Conservation (phyloP, 2,797 vertebrate genomes). For the Eidolon dupreanum region DNA sequence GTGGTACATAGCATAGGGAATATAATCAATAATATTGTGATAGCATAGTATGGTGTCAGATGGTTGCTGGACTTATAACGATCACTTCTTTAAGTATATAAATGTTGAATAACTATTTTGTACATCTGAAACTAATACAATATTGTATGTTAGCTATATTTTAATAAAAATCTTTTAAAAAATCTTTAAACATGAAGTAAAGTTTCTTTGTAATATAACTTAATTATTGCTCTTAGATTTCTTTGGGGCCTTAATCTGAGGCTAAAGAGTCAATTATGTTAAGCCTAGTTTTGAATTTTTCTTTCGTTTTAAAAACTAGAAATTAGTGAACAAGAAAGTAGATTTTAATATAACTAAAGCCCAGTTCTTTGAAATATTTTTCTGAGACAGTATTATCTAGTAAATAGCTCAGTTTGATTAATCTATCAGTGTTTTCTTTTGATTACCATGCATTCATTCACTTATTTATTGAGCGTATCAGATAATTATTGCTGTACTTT, state of each 20-base stretch:
- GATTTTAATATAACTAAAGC: constrained; percentile 2
- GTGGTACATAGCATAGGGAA: too few relatives aligned
- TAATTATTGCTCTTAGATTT: constrained; percentile 16
- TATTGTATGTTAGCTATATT: too few relatives aligned
- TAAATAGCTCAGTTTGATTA: constrained; percentile 39
- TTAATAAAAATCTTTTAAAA: background rate
- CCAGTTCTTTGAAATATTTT: constrained; percentile 54
- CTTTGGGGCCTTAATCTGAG: constrained; percentile 22
- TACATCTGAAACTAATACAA: too few relatives aligned
- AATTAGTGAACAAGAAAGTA: constrained; percentile 34
- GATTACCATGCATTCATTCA: background rate
- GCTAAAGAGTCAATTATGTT: background rate
- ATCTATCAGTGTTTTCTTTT: constrained; percentile 19
- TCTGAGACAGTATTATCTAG: constrained; percentile 27
- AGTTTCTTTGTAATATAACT: background rate
- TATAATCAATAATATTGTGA: too few relatives aligned
- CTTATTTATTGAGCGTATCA: constrained; percentile 49
- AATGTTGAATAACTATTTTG: too few relatives aligned
- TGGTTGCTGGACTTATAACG: too few relatives aligned
- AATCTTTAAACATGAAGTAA: background rate
- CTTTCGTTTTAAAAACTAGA: constrained; percentile 27
- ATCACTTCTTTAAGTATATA: too few relatives aligned
- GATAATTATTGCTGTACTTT: constrained; percentile 33
- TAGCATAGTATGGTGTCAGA: too few relatives aligned
- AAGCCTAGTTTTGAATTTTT: constrained; percentile 19